Conservation (phyloP, 2,113 vertebrate species). For the Garra rufa region DNA sequence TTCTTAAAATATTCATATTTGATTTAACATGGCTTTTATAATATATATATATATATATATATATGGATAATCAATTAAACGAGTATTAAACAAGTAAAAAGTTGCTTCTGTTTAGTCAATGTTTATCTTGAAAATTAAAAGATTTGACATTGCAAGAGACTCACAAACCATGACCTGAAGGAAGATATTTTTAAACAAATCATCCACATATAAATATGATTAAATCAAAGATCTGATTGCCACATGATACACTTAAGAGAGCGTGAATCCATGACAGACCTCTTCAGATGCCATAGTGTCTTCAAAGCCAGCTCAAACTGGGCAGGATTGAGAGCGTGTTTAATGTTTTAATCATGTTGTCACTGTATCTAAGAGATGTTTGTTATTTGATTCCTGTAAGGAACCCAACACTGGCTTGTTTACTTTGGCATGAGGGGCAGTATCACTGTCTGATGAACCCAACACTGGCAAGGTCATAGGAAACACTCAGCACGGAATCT, state of each 20-base stretch:
- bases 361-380: constrained; percentile 16
- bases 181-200: not conserved
- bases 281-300: not conserved
- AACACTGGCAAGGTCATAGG: constrained; percentile 59
- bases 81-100: too few species aligned
- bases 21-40: not conserved
- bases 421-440: constrained; percentile 60
- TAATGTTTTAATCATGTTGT: constrained; percentile 29
- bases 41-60: too few species aligned
- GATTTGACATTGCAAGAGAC: not conserved
- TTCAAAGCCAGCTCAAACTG: not conserved
- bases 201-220: not conserved
- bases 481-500: constrained; percentile 62
- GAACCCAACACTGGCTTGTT: constrained; percentile 47
- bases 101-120: too few species aligned
- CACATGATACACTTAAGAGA: not conserved
- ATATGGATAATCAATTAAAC: too few species aligned
- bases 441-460: constrained; percentile 54
- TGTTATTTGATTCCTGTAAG: constrained; percentile 47
- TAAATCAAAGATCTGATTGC: not conserved
- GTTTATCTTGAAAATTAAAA: too few species aligned
- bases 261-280: not conserved
- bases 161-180: not conserved
- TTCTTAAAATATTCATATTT: not conserved
- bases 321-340: not conserved